phyloP scores from a whole-genome alignment of 1,140 invertebrate genomes.

The Pectinophora gossypiella region DNA sequence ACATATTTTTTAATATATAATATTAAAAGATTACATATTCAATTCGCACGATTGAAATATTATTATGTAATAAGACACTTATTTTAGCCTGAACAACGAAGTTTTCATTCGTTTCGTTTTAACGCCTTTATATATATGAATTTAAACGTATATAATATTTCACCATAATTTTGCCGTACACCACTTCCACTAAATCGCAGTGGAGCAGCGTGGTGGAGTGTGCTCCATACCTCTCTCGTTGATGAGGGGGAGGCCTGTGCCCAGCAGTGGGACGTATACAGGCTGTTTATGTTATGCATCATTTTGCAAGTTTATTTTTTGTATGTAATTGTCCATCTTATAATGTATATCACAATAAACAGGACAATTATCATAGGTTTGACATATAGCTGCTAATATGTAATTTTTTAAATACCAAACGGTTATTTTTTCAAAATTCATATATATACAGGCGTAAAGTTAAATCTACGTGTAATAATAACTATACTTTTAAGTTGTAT shows the following conservation, averaged over 20 bases:
- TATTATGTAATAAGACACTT: background rate
- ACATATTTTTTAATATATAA: background rate
- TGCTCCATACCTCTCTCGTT: no score
- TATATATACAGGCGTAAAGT: background rate
- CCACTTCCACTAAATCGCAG: no score
- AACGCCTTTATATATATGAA: background rate
- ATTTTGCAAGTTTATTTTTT: background rate
- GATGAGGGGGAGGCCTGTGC: no score
- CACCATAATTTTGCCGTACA: no score
- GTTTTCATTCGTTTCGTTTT: background rate
- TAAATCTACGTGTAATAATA: background rate
- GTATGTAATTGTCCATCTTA: no score
- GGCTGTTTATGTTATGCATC: background rate
- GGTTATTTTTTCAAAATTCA: no score
- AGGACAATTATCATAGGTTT: no score
- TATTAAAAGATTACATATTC: background rate
- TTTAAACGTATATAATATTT: background rate
- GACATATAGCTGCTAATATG: no score
- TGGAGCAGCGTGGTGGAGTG: no score
- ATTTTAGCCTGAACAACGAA: background rate
- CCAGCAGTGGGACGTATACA: no score
- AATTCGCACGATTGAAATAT: background rate
- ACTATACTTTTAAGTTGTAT: slow-evolving; percentile 5
- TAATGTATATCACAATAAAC: no score
- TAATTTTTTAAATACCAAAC: no score